Conservation (phyloP, 2,888 invertebrate species). For the Stenchaetothrips biformis region DNA sequence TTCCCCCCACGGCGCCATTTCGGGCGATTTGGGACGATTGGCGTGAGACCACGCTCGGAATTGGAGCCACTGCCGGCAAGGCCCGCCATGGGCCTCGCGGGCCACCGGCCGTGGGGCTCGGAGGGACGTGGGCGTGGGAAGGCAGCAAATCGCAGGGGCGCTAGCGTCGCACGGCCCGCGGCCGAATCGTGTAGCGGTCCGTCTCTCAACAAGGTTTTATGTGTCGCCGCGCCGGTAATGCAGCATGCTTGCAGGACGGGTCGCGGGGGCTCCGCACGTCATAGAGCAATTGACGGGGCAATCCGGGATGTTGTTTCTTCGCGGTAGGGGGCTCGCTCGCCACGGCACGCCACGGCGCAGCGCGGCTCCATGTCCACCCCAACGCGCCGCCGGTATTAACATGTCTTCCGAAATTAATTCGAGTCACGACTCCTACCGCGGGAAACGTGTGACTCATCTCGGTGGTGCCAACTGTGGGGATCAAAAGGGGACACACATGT, state of each 20-base stretch:
- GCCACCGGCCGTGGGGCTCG: too few species aligned
- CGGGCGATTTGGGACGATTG: background rate
- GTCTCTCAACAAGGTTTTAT: too few species aligned
- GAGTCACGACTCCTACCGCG: constrained; percentile 12
- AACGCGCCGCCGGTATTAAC: constrained; percentile 9
- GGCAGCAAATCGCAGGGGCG: too few species aligned
- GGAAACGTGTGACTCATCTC: background rate
- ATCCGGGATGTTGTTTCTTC: background rate
- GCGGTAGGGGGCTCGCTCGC: background rate
- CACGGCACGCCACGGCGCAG: too few species aligned
- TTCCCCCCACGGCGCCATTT: background rate
- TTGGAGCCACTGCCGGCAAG: too few species aligned
- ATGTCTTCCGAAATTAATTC: constrained; percentile 19
- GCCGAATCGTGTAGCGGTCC: too few species aligned
- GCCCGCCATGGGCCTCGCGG: too few species aligned
- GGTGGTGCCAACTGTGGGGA: background rate
- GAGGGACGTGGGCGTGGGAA: too few species aligned
- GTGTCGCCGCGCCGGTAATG: too few species aligned
- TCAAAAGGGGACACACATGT: background rate
- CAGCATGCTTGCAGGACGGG: too few species aligned
- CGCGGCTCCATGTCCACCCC: background rate
- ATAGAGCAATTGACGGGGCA: background rate
- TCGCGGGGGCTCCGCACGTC: background rate
- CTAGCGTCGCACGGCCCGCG: too few species aligned
- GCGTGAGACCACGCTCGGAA: too few species aligned